Evolutionary conservation across 2,113 vertebrate genomes (phyloP).

Genomic region (Ranitomeya imitator): DNA sequence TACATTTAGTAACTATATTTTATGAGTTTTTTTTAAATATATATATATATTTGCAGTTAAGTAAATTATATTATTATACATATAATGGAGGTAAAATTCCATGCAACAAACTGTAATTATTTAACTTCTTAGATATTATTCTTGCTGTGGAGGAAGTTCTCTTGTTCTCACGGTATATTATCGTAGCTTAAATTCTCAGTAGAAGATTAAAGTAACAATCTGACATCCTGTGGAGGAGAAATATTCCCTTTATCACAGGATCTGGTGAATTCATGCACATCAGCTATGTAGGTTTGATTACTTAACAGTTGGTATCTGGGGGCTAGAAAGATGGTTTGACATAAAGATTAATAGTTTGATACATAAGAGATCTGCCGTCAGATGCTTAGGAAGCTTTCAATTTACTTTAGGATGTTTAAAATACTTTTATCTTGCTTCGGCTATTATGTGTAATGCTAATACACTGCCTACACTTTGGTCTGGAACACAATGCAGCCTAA

Average conservation of each 20-base stretch:
- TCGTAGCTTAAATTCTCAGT: neutral
- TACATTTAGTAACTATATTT: too few species aligned
- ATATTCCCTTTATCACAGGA: slow-evolving; percentile 35
- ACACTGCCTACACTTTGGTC: neutral
- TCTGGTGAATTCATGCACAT: slow-evolving; percentile 33
- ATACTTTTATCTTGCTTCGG: neutral
- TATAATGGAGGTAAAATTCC: too few species aligned
- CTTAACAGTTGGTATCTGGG: slow-evolving; percentile 32
- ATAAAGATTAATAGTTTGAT: slow-evolving; percentile 19
- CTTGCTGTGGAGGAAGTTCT: neutral
- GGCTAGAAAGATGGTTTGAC: slow-evolving; percentile 15
- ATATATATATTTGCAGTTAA: neutral
- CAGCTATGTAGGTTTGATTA: slow-evolving; percentile 38
- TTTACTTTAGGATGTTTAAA: slow-evolving; percentile 6
- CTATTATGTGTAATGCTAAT: neutral
- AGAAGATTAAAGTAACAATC: slow-evolving; percentile 49
- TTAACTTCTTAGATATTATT: too few species aligned
- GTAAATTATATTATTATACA: too few species aligned
- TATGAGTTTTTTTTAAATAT: neutral
- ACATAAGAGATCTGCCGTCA: slow-evolving; percentile 10
- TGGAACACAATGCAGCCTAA: neutral
- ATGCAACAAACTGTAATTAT: too few species aligned
- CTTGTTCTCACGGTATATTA: slow-evolving; percentile 44
- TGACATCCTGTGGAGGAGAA: slow-evolving; percentile 49
- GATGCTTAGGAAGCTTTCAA: neutral